Percentiles rank a stretch among this genome's conserved stretches.
Evolutionary conservation across 2,888 invertebrate genomes (phyloP).

Genomic region (Alentia gelatinosa): DNA sequence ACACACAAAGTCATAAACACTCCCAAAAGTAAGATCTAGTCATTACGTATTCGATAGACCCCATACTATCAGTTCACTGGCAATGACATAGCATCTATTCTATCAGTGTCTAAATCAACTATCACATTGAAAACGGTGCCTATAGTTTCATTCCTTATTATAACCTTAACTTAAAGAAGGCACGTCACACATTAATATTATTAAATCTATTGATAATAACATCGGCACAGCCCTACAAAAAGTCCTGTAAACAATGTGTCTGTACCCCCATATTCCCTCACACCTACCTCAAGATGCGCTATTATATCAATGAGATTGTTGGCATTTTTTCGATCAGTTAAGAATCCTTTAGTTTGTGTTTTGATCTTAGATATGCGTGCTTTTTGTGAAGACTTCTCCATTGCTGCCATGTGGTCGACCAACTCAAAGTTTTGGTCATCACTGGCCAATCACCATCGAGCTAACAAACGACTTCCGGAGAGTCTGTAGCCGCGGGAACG

Average conservation of each 20-base stretch:
- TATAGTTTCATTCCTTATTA: neutral
- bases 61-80: no score
- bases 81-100: no score
- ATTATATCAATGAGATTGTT: slow-evolving; percentile 60
- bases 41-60: no score
- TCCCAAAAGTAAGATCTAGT: no score
- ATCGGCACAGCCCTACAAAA: no score
- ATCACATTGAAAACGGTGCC: no score
- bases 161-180: neutral
- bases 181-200: no score
- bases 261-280: neutral
- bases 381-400: neutral
- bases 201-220: no score
- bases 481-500: neutral
- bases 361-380: slow-evolving; percentile 33
- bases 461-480: neutral
- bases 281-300: slow-evolving; percentile 52
- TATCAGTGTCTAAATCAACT: no score
- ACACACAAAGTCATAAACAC: no score
- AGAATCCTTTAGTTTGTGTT: slow-evolving; percentile 54
- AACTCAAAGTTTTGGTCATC: neutral
- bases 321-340: slow-evolving; percentile 59
- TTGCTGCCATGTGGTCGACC: slow-evolving; percentile 10
- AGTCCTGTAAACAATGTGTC: neutral
- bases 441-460: slow-evolving; percentile 26